Conservation (phyloP, 2,888 invertebrate genomes). For the Eristalis pertinax region DNA sequence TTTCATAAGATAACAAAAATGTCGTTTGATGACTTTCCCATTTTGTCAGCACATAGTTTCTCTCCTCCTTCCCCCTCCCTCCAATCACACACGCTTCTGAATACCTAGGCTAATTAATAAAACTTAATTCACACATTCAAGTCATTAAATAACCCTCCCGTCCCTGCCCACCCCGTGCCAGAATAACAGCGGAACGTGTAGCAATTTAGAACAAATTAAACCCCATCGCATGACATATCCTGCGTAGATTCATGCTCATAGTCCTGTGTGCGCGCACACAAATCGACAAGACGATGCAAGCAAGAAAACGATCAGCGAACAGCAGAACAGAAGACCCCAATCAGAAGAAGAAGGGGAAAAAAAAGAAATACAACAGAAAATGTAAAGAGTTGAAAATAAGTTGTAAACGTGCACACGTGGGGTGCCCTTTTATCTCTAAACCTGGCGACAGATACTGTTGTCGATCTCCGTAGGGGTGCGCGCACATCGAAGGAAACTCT, state of each 20-base stretch:
- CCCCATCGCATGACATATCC: constrained; percentile 57
- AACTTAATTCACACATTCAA: constrained; percentile 47
- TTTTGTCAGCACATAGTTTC: too few species aligned
- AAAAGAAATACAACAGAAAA: not conserved
- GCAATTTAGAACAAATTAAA: constrained; percentile 47
- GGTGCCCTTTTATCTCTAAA: constrained; percentile 73
- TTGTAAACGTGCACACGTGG: constrained; percentile 73
- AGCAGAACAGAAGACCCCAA: not conserved
- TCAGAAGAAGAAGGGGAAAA: not conserved
- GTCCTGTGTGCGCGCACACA: not conserved
- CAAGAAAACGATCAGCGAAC: not conserved
- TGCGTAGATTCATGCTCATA: constrained; percentile 9
- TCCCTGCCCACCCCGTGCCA: too few species aligned
- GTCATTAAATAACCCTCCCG: constrained; percentile 31
- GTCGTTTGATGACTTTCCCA: too few species aligned
- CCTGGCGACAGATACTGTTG: constrained; percentile 76
- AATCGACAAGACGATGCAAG: too few species aligned
- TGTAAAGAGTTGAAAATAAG: constrained; percentile 54
- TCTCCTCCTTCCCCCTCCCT: too few species aligned
- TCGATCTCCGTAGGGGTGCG: constrained; percentile 73
- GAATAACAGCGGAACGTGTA: not conserved
- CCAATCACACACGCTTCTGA: not conserved
- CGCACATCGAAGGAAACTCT: constrained; percentile 52
- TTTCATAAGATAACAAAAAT: not conserved
- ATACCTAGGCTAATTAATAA: constrained; percentile 27